Evolutionary conservation across 2,888 invertebrate genomes (phyloP).

Genomic region (Prenolepis imparis): DNA sequence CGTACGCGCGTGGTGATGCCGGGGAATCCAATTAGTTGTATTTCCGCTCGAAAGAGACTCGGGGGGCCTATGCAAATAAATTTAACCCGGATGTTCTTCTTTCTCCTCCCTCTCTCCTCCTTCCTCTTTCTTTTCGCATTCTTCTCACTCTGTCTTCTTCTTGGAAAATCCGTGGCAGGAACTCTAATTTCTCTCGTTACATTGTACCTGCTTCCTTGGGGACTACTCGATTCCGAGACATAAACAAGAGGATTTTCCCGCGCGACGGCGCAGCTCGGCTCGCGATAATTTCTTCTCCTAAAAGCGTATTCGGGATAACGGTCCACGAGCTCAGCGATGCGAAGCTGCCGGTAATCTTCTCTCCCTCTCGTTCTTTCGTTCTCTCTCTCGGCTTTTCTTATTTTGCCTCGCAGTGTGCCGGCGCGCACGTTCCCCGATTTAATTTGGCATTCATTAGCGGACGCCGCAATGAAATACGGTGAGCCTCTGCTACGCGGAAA

Average conservation of each 20-base stretch:
- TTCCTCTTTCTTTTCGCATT: neutral
- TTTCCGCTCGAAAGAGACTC: slow-evolving; percentile 75
- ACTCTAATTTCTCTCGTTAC: slow-evolving; percentile 69
- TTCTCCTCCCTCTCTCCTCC: slow-evolving; percentile 20
- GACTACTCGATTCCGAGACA: slow-evolving; percentile 67
- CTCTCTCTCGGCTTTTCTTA: slow-evolving; percentile 33
- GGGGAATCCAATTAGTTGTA: slow-evolving; percentile 76
- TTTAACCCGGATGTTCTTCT: slow-evolving; percentile 63
- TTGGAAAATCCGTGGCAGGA: slow-evolving; percentile 53
- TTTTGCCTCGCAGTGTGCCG: slow-evolving; percentile 42
- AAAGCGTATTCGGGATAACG: slow-evolving; percentile 56
- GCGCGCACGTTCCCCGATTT: slow-evolving; percentile 54
- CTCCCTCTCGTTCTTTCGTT: slow-evolving; percentile 15
- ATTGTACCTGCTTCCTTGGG: slow-evolving; percentile 58
- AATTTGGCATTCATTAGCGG: slow-evolving; percentile 63
- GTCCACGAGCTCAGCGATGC: slow-evolving; percentile 53
- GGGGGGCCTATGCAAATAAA: slow-evolving; percentile 77
- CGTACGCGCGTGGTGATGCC: slow-evolving; percentile 60
- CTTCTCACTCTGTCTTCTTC: slow-evolving; percentile 47
- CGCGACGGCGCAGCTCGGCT: slow-evolving; percentile 33
- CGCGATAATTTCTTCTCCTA: slow-evolving; percentile 57
- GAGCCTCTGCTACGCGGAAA: slow-evolving; percentile 42
- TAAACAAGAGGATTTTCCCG: slow-evolving; percentile 69
- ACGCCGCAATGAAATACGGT: slow-evolving; percentile 57
- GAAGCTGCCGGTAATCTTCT: slow-evolving; percentile 27